Evolutionary conservation across 1,140 invertebrate species (phyloP).

Genomic region (Mamestra configurata): DNA sequence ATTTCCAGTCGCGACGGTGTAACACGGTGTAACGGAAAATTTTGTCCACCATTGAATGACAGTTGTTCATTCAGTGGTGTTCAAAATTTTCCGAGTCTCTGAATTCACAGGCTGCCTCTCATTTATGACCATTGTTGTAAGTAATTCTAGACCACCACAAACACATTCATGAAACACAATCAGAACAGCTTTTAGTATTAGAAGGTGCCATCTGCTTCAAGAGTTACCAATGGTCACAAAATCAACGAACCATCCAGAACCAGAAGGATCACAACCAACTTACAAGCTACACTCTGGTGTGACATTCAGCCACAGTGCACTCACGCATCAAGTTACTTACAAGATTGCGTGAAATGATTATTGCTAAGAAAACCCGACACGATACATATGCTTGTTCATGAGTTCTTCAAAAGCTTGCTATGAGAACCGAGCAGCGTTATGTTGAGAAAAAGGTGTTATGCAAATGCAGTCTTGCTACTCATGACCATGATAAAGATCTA

Average conservation of each 20-base stretch:
- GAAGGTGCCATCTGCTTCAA: too few species aligned
- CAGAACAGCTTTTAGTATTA: too few species aligned
- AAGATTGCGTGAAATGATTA: constrained; percentile 69
- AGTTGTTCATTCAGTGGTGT: too few species aligned
- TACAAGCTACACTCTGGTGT: constrained; percentile 21
- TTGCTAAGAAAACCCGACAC: constrained; percentile 68
- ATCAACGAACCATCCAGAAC: background rate
- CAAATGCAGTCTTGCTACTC: background rate
- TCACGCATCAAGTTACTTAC: constrained; percentile 61
- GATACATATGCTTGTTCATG: constrained; percentile 59
- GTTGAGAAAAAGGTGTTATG: background rate
- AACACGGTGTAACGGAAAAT: too few species aligned
- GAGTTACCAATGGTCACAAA: too few species aligned
- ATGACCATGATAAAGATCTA: background rate
- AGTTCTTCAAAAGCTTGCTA: constrained; percentile 38
- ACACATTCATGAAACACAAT: too few species aligned
- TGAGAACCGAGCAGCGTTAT: background rate
- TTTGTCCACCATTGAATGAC: too few species aligned
- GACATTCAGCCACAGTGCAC: constrained; percentile 29
- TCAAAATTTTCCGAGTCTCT: too few species aligned
- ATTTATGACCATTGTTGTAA: too few species aligned
- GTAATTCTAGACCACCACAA: background rate
- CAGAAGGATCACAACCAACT: background rate
- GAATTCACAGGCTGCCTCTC: too few species aligned
- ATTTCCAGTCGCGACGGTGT: too few species aligned